Percentiles rank a stretch among this genome's conserved stretches.
Evolutionary conservation across 2,113 vertebrate species (phyloP).

Genomic region (Microtus ochrogaster): DNA sequence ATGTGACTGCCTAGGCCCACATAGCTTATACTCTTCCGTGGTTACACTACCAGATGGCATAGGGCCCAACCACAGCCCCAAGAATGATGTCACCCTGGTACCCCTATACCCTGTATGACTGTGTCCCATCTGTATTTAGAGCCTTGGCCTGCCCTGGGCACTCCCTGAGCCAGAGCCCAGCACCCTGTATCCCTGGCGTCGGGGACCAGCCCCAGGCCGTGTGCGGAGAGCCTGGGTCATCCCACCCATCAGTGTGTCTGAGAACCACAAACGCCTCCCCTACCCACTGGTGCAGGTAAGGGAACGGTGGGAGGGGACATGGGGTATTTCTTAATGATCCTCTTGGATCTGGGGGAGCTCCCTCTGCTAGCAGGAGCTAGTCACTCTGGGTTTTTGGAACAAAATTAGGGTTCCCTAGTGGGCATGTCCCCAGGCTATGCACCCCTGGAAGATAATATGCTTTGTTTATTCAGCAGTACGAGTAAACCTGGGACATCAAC

Average conservation of each 20-base stretch:
- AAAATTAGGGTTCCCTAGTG: neutral
- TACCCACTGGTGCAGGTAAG: conserved; percentile 95
- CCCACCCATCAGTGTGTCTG: conserved; percentile 94
- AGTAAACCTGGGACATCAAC: neutral
- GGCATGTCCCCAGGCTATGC: neutral
- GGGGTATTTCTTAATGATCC: neutral
- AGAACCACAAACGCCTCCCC: conserved; percentile 96
- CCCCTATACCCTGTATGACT: neutral
- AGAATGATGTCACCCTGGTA: no score
- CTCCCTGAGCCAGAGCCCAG: conserved; percentile 2
- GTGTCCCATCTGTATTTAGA: conserved; percentile 68
- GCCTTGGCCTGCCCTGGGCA: conserved; percentile 52
- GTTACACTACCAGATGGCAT: neutral
- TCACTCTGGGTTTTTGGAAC: neutral
- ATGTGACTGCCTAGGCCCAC: neutral
- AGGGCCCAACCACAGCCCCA: neutral
- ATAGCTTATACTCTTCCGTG: neutral
- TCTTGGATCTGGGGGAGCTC: neutral
- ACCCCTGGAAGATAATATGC: neutral
- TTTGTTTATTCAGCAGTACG: neutral
- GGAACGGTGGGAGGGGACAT: rapidly evolving
- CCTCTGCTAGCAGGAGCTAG: neutral
- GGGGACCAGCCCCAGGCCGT: conserved; percentile 69
- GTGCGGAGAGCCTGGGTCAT: conserved; percentile 98
- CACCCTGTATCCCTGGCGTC: conserved; percentile 86